Evolutionary conservation across 2,797 vertebrate species (phyloP).

Genomic region (Prunella strophiata): DNA sequence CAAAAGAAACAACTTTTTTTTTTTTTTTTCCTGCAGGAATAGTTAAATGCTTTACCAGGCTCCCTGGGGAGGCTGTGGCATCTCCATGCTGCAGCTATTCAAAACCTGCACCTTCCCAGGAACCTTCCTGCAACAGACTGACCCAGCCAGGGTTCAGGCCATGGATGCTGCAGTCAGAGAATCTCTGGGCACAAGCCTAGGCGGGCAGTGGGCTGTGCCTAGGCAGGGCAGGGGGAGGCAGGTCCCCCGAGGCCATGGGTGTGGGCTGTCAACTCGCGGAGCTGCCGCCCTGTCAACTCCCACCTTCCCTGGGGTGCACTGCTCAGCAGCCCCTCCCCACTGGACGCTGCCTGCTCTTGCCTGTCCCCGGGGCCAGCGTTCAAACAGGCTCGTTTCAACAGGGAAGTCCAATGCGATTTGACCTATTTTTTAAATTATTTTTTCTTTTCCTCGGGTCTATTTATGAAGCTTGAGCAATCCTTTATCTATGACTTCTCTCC

Average conservation of each 20-base stretch:
- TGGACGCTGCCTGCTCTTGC: neutral
- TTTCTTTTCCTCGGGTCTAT: slow-evolving; percentile 6
- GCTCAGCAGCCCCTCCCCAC: neutral
- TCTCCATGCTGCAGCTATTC: neutral
- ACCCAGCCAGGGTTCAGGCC: neutral
- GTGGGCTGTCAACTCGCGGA: neutral
- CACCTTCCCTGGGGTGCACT: neutral
- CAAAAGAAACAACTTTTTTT: neutral
- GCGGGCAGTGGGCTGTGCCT: neutral
- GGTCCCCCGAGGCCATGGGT: neutral
- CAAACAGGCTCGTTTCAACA: slow-evolving; percentile 13
- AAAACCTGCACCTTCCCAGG: neutral
- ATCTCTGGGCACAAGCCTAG: neutral
- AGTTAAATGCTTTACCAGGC: neutral
- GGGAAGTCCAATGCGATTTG: slow-evolving; percentile 29
- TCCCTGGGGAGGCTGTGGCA: neutral
- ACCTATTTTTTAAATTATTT: slow-evolving; percentile 33
- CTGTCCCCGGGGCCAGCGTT: neutral
- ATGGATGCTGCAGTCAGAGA: neutral
- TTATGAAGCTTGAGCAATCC: slow-evolving; percentile 44
- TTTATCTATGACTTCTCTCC: slow-evolving; percentile 19
- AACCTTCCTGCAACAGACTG: neutral
- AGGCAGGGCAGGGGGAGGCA: neutral
- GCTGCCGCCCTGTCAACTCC: neutral
- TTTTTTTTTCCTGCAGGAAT: neutral